Conservation (phyloP, 2,888 invertebrate genomes). For the Mythimna lalbum region DNA sequence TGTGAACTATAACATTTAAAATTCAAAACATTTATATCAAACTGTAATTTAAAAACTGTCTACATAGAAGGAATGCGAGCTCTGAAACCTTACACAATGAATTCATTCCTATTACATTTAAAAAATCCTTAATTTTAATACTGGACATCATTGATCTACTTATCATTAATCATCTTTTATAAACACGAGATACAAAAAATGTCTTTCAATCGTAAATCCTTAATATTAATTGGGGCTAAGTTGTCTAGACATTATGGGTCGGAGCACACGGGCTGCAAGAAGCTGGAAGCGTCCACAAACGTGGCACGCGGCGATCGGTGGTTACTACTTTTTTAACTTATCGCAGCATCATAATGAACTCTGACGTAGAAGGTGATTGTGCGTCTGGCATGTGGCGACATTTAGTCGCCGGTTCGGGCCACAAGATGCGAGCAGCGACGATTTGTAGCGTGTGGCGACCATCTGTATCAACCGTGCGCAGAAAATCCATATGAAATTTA, state of each 20-base stretch:
- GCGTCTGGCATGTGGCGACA: too few relatives aligned
- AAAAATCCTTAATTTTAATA: conserved; percentile 71
- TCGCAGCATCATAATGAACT: too few relatives aligned
- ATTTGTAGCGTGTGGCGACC: too few relatives aligned
- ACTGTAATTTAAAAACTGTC: conserved; percentile 52
- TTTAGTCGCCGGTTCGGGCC: too few relatives aligned
- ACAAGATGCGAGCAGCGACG: too few relatives aligned
- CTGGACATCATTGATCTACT: conserved; percentile 74
- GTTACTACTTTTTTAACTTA: too few relatives aligned
- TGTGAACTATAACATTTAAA: conserved; percentile 37
- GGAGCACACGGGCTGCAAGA: too few relatives aligned
- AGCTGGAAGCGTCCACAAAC: too few relatives aligned
- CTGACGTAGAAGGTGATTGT: too few relatives aligned
- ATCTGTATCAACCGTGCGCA: too few relatives aligned
- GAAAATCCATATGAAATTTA: too few relatives aligned
- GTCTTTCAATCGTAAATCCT: conserved; percentile 72
- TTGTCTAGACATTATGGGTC: conserved; percentile 38
- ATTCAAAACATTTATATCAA: conserved; percentile 49
- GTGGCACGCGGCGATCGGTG: too few relatives aligned
- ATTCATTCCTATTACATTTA: conserved; percentile 61
- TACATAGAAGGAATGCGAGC: conserved; percentile 63
- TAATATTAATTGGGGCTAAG: conserved; percentile 56
- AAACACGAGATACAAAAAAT: conserved; percentile 73
- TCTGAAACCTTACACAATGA: conserved; percentile 51
- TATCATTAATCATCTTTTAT: conserved; percentile 65